Evolutionary conservation across 30 jellyfish, hydroid and myxozoan genomes (phyloP).

Genomic region (Hydractinia echinata): DNA sequence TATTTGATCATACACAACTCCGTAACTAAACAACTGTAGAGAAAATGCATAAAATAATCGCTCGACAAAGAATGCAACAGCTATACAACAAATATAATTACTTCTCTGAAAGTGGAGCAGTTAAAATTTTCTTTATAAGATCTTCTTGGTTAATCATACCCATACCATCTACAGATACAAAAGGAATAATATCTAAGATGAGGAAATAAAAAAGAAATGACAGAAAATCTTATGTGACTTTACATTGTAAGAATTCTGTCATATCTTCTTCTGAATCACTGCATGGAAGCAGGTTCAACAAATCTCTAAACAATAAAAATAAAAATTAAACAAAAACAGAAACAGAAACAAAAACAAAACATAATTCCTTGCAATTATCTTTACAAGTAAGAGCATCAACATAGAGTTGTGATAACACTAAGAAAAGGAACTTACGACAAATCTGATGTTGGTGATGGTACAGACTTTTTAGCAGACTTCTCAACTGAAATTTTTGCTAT

Average conservation of each 20-base stretch:
- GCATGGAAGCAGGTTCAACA: neutral
- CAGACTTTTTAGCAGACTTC: no score
- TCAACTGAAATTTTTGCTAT: no score
- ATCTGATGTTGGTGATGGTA: no score
- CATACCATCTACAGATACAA: constrained; percentile 24
- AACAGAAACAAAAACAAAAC: neutral
- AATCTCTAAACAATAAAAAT: neutral
- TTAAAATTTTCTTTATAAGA: neutral
- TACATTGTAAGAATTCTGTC: neutral
- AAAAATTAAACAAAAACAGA: neutral
- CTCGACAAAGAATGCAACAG: no score
- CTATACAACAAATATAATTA: neutral
- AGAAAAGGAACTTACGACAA: no score
- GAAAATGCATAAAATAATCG: no score
- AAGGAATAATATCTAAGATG: neutral
- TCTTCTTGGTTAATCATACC: constrained; percentile 23
- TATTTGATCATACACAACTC: no score
- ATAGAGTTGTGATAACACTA: no score
- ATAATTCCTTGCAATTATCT: no score
- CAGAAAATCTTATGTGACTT: neutral
- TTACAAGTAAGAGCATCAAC: no score
- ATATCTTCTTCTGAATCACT: constrained; percentile 15
- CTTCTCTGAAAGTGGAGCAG: neutral
- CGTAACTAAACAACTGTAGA: no score
- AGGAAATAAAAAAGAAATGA: neutral